phyloP scores from a whole-genome alignment of 2,113 vertebrate species.

The Corythaixoides concolor region DNA sequence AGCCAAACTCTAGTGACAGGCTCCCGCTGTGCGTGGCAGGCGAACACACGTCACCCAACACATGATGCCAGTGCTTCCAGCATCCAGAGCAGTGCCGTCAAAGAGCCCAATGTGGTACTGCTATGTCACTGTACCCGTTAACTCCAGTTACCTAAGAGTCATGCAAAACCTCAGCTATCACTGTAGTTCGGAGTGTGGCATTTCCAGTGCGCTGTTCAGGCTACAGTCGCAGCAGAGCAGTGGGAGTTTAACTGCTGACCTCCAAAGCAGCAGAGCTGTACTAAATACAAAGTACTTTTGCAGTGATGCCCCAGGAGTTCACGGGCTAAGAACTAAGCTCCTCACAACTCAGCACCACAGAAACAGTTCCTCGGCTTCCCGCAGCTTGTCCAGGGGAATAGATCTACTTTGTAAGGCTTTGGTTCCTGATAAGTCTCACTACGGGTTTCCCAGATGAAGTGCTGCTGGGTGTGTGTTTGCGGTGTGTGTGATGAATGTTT shows the following conservation, averaged over 20 bases:
- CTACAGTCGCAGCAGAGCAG: background rate
- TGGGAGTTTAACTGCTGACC: background rate
- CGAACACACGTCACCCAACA: fast-evolving
- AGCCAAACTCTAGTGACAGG: background rate
- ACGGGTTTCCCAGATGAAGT: background rate
- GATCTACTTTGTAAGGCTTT: background rate
- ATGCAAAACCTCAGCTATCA: background rate
- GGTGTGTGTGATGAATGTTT: background rate
- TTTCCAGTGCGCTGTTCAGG: background rate
- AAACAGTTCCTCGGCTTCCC: background rate
- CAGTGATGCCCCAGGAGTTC: background rate
- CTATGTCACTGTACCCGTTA: background rate
- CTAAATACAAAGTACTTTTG: background rate
- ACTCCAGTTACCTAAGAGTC: background rate
- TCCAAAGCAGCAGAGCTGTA: background rate
- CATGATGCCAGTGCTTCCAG: background rate
- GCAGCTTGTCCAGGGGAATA: background rate
- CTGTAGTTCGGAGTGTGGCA: fast-evolving
- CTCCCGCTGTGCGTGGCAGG: fast-evolving
- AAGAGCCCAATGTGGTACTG: background rate
- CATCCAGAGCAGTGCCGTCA: background rate
- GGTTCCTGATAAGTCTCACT: background rate
- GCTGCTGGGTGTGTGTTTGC: background rate
- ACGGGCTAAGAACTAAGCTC: background rate
- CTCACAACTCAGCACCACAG: background rate